Base-by-base conservation (phyloP, 1,140 invertebrate genomes). In the Polypedilum pembai region DNA sequence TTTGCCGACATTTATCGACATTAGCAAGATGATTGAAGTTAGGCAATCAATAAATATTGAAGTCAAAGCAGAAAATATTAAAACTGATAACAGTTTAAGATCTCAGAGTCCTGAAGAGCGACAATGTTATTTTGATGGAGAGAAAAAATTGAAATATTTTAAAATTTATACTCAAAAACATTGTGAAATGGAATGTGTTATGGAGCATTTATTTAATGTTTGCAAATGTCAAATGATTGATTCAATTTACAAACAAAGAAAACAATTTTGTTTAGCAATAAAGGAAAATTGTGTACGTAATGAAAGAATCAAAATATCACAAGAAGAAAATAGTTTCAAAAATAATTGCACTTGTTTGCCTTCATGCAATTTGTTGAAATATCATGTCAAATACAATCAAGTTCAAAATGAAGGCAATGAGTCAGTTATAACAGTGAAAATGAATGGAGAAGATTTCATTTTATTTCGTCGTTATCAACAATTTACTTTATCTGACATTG, bases 141-240 rank as follows among this genome's bases (percentile, higher is more conserved):
- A 90, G 78, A 85, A 87, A 18, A 82, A 84, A 73, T 81, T 91
- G 18, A 82, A 82, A 65, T 90, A 84, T 78, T 91, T 87, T 79
- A 85, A 86, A 76, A 87, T 87, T 3, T 92, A 92, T 78, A 92
- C 90, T 1, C 89, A 92, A 79, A 85, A 86, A 74, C 92, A 91
- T 79, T 93, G 91, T 78, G 85, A 91, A 77, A 84, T 89, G 69
- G 91, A 93, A 80, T 92, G 91, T 77, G 83, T 91, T 76, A 86
- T 90, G 1, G 92, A 92, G 1, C 15, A 45, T 15, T 12, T 45
- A 15, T 45, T 45, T 45, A 15, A 12, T 12, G 41, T 45, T 45
- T 15, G 15, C 8, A 45, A 8, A 45, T 45, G 41, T 15, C 8
- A 45, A 15, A 12, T 15, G 15, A 12, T 45, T 45, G 41, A 12